Evolutionary conservation across 2,888 invertebrate genomes (phyloP).

Genomic region (Drosophila cognata): DNA sequence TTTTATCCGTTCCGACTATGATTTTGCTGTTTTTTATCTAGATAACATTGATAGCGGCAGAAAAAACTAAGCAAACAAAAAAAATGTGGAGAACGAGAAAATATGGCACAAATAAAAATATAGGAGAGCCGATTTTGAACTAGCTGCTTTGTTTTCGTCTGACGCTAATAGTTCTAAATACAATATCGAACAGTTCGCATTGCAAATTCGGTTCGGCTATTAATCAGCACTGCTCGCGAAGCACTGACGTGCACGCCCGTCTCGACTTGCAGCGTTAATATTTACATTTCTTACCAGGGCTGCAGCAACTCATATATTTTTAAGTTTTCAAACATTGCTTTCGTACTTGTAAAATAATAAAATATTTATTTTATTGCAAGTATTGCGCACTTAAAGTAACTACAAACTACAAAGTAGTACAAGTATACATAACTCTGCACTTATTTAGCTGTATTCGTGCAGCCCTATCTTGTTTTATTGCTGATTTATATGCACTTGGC

Average conservation of each 20-base stretch:
- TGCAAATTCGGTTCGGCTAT: conserved; percentile 1
- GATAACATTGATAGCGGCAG: conserved; percentile 38
- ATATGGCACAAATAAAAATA: background rate
- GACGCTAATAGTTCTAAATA: background rate
- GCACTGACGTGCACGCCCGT: conserved; percentile 2
- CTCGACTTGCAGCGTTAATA: background rate
- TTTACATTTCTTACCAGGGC: conserved; percentile 28
- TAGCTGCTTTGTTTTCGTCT: conserved; percentile 30
- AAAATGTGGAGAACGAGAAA: conserved; percentile 4
- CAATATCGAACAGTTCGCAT: conserved; percentile 1
- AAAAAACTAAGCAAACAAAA: background rate
- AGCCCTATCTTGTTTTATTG: conserved; percentile 15
- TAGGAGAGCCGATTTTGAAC: conserved; percentile 37
- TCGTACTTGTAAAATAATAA: background rate
- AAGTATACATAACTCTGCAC: background rate
- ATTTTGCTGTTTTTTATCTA: conserved; percentile 33
- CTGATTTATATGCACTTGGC: conserved; percentile 3
- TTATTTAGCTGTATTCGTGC: background rate
- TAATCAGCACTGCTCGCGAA: conserved; percentile 16
- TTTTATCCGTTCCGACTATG: conserved; percentile 1
- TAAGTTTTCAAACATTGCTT: background rate
- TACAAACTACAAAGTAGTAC: no score
- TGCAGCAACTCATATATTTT: background rate
- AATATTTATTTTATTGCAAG: background rate
- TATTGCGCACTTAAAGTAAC: no score